Conservation (phyloP, 2,888 invertebrate genomes). For the Monoplex corrugatus region DNA sequence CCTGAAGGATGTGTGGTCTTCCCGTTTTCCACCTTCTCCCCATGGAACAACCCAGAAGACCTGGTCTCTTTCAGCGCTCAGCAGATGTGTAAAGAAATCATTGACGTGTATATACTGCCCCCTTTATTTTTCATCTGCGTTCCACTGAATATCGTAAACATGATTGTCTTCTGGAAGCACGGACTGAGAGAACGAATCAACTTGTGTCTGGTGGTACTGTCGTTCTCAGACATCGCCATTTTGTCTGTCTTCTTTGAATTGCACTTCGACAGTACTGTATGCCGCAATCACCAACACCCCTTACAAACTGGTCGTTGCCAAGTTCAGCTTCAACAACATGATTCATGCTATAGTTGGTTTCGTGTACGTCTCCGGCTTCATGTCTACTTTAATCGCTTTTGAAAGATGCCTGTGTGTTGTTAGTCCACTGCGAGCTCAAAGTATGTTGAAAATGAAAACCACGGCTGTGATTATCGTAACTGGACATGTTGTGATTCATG, state of each 20-base stretch:
- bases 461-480: neutral
- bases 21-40: neutral
- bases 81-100: neutral
- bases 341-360: neutral
- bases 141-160: conserved; percentile 26
- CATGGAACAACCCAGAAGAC: conserved; percentile 34
- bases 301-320: conserved; percentile 4
- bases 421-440: neutral
- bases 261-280: conserved; percentile 6
- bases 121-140: neutral
- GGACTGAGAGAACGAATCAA: conserved; percentile 33
- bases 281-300: conserved; percentile 3
- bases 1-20: conserved; percentile 35
- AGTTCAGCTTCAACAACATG: conserved; percentile 24
- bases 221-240: neutral
- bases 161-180: conserved; percentile 40
- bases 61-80: neutral
- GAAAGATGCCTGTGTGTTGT: conserved; percentile 1
- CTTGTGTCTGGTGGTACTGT: conserved; percentile 5
- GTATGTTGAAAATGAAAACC: neutral
- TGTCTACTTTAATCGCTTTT: neutral
- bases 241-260: conserved; percentile 4
- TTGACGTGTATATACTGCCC: conserved; percentile 22
- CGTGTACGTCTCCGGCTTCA: neutral
- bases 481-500: neutral